Evolutionary conservation across 2,113 vertebrate genomes (phyloP).

Genomic region (Strix uralensis): DNA sequence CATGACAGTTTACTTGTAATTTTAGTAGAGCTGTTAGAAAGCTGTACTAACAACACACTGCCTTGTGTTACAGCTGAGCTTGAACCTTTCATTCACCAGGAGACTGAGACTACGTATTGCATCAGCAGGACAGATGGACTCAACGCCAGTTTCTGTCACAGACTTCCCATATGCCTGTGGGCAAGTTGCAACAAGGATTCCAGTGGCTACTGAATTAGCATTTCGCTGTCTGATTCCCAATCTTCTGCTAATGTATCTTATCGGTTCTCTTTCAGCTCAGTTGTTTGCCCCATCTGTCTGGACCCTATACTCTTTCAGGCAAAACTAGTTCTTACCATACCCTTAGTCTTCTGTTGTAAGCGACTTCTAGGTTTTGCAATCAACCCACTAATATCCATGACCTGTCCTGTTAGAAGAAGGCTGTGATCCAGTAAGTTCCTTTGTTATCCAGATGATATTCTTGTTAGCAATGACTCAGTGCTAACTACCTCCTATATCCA

Average conservation of each 20-base stretch:
- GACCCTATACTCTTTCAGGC: background rate
- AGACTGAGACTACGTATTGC: background rate
- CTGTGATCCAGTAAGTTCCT: background rate
- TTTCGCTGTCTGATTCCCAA: slow-evolving; percentile 42
- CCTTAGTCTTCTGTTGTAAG: background rate
- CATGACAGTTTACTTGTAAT: accelerated
- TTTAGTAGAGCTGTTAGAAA: background rate
- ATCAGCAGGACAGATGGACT: background rate
- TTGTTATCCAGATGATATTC: background rate
- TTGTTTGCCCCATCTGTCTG: slow-evolving; percentile 37
- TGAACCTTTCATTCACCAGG: background rate
- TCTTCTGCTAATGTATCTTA: slow-evolving; percentile 59
- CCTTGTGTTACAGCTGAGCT: background rate
- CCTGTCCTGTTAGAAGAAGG: background rate
- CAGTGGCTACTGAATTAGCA: slow-evolving; percentile 28
- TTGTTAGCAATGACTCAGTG: background rate
- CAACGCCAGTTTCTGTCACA: background rate
- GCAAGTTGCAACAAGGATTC: background rate
- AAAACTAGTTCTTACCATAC: background rate
- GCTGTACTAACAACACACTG: background rate
- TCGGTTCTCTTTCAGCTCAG: slow-evolving; percentile 43
- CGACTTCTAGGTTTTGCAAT: slow-evolving; percentile 15
- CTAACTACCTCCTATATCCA: background rate
- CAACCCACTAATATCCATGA: background rate
- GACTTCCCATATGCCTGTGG: background rate